phyloP scores from a whole-genome alignment of 2,797 vertebrate species.

The Neopelma chrysocephalum region DNA sequence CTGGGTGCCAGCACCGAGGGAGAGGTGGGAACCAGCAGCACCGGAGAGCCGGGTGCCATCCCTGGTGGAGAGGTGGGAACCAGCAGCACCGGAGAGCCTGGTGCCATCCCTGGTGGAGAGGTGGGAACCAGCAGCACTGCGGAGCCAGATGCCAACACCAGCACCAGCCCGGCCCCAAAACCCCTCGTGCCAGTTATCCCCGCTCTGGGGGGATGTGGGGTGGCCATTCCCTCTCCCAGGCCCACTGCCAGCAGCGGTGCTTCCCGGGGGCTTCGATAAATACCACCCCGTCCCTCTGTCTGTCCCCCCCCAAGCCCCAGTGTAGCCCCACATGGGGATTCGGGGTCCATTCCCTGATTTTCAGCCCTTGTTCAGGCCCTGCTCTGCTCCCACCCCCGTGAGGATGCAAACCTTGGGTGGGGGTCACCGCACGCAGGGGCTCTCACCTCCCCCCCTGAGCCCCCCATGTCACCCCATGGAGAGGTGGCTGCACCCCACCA shows the following conservation, averaged over 20 bases:
- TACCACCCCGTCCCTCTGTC: not conserved
- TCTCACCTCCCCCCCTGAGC: not conserved
- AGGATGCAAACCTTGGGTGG: not conserved
- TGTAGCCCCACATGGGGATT: not conserved
- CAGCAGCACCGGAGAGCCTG: not conserved
- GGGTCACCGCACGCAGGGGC: not conserved
- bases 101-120: not conserved
- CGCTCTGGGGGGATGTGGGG: too few species aligned
- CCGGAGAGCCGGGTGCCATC: too few species aligned
- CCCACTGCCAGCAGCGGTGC: not conserved
- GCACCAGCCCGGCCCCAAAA: rapidly evolving
- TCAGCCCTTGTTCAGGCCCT: not conserved
- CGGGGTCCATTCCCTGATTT: not conserved
- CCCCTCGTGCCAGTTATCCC: not conserved
- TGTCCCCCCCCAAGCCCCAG: not conserved
- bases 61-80: not conserved
- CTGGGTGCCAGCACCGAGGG: not conserved
- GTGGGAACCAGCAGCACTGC: not conserved
- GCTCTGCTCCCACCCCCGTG: not conserved
- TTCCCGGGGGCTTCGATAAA: not conserved
- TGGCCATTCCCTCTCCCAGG: not conserved
- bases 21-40: not conserved
- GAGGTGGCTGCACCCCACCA: rapidly evolving
- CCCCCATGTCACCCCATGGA: not conserved
- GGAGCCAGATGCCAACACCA: too few species aligned